Evolutionary conservation across 2,797 vertebrate genomes (phyloP).

Genomic region (Australoheros facetus): DNA sequence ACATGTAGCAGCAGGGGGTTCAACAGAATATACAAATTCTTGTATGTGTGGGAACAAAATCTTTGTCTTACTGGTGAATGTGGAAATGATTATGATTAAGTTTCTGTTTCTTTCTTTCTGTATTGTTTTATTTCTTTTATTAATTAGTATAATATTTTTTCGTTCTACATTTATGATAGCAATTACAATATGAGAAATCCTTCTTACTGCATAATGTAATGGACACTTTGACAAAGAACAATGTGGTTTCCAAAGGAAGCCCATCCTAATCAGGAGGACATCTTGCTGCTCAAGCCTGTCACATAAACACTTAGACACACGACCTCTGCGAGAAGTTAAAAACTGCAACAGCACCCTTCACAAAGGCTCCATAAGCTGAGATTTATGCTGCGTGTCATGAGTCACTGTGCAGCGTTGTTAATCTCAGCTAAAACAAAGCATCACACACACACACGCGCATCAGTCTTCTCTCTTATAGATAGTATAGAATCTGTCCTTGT

Average conservation of each 20-base stretch:
- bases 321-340: not conserved
- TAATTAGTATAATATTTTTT: too few species aligned
- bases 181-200: not conserved
- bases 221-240: not conserved
- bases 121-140: too few species aligned
- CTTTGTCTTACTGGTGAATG: too few species aligned
- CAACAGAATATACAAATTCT: too few species aligned
- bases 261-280: not conserved
- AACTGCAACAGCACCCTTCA: not conserved
- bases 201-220: not conserved
- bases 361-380: constrained; percentile 7
- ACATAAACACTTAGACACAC: not conserved
- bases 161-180: not conserved
- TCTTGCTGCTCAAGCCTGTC: not conserved
- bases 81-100: too few species aligned
- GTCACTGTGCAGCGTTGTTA: constrained; percentile 9
- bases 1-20: too few species aligned
- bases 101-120: too few species aligned
- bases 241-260: not conserved
- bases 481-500: constrained; percentile 21
- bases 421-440: constrained; percentile 10
- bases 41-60: too few species aligned
- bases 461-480: not conserved
- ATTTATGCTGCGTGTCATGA: constrained; percentile 25
- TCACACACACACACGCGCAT: not conserved